Conservation (phyloP, 2,113 vertebrate species). For the Notechis scutatus region DNA sequence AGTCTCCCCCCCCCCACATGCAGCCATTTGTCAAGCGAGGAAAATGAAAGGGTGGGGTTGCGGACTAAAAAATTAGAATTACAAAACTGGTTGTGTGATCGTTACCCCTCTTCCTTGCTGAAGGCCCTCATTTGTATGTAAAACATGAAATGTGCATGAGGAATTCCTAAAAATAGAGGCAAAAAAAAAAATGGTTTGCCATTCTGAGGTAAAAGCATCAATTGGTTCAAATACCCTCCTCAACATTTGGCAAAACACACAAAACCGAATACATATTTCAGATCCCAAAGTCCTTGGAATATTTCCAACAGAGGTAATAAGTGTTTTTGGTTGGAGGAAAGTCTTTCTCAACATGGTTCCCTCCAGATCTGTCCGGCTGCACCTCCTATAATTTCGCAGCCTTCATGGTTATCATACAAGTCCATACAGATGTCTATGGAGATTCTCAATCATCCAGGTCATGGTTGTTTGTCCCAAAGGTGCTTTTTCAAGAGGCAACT, state of each 20-base stretch:
- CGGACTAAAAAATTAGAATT: not conserved
- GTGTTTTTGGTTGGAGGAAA: not conserved
- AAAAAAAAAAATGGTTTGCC: not conserved
- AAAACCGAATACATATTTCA: slow-evolving; percentile 5
- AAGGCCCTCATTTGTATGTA: not conserved
- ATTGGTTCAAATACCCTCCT: not conserved
- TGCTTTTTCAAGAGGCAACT: too few relatives aligned
- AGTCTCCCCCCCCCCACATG: not conserved
- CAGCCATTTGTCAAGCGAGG: not conserved
- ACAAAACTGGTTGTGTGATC: not conserved
- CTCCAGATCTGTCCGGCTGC: not conserved
- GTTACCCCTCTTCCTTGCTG: not conserved
- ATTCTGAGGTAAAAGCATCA: not conserved
- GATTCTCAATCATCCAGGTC: too few relatives aligned
- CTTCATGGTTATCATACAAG: not conserved
- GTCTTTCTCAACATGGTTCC: not conserved
- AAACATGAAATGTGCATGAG: not conserved
- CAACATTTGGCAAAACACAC: not conserved
- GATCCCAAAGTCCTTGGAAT: not conserved
- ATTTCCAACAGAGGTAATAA: not conserved
- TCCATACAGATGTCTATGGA: not conserved
- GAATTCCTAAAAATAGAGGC: not conserved
- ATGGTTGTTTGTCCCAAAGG: too few relatives aligned
- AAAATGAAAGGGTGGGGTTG: not conserved
- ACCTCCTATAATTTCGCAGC: not conserved